Evolutionary conservation across 2,888 invertebrate species (phyloP).

Genomic region (Melipona bicolor): DNA sequence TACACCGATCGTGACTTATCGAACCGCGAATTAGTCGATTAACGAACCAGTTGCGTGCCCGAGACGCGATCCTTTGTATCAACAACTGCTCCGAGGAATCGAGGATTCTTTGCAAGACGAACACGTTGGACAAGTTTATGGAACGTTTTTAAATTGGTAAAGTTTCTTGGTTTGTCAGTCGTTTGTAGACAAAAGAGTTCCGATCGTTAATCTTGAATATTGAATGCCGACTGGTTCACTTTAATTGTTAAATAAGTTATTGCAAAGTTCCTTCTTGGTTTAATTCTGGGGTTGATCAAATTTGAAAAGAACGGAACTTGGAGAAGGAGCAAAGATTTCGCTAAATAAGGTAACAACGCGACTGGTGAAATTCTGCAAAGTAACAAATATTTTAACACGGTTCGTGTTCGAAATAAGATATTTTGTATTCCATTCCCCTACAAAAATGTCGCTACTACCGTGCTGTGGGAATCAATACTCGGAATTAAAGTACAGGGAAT

Average conservation of each 20-base stretch:
- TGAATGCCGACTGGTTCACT: background rate
- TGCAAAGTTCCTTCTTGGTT: background rate
- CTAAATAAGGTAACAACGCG: background rate
- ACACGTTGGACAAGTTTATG: background rate
- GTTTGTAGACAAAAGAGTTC: background rate
- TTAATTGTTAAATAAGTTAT: background rate
- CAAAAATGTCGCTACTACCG: background rate
- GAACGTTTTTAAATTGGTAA: background rate
- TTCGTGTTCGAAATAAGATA: background rate
- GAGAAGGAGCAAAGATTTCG: background rate
- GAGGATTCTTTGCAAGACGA: background rate
- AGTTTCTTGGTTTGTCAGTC: background rate
- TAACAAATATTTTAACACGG: background rate
- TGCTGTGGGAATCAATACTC: background rate
- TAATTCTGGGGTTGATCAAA: too few species aligned
- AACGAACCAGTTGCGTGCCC: slow-evolving; percentile 31
- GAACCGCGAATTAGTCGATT: slow-evolving; percentile 42
- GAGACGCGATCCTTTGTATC: too few species aligned
- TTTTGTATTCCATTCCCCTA: background rate
- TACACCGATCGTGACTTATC: slow-evolving; percentile 54
- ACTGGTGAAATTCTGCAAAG: background rate
- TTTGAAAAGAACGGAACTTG: background rate
- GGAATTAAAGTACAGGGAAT: background rate
- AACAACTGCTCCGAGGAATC: background rate
- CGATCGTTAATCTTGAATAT: too few species aligned